These are phyloP conservation scores for Cryptosula pallasiana DNA, from an alignment of 2,888 invertebrate species.

Conservation along the genomic window DNA sequence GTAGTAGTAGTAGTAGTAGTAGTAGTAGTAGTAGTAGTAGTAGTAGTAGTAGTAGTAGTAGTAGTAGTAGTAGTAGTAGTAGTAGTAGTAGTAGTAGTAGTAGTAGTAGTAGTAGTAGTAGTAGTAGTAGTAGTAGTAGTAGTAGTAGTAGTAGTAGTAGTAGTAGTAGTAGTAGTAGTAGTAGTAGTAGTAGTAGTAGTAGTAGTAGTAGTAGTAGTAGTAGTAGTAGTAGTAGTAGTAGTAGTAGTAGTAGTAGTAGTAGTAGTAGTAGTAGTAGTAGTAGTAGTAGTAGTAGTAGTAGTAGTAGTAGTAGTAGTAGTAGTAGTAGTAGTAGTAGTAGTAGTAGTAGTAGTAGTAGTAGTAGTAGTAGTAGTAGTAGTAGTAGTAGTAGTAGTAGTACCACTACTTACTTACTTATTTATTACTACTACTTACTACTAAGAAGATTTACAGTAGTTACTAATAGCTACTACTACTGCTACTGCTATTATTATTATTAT, in stretches of 20 bases:
- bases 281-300: slow-evolving; percentile 7
- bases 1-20: too few relatives aligned
- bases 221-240: slow-evolving; percentile 11
- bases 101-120: too few relatives aligned
- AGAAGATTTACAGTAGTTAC: background rate
- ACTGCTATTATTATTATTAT: too few relatives aligned
- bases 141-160: too few relatives aligned
- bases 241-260: slow-evolving; percentile 5
- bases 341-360: slow-evolving; percentile 15
- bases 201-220: slow-evolving; percentile 6
- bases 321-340: slow-evolving; percentile 11
- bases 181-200: slow-evolving; percentile 6
- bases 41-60: too few relatives aligned
- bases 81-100: too few relatives aligned
- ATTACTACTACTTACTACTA: slow-evolving; percentile 25
- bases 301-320: slow-evolving; percentile 8
- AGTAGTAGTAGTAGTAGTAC: slow-evolving; percentile 10
- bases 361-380: slow-evolving; percentile 11
- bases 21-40: too few relatives aligned
- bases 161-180: slow-evolving; percentile 34
- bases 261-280: background rate
- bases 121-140: too few relatives aligned
- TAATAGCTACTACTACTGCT: background rate
- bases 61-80: too few relatives aligned
- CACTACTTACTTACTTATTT: slow-evolving; percentile 25